Base-by-base conservation (phyloP, 2,888 invertebrate species). In the Melanostoma scalare region DNA sequence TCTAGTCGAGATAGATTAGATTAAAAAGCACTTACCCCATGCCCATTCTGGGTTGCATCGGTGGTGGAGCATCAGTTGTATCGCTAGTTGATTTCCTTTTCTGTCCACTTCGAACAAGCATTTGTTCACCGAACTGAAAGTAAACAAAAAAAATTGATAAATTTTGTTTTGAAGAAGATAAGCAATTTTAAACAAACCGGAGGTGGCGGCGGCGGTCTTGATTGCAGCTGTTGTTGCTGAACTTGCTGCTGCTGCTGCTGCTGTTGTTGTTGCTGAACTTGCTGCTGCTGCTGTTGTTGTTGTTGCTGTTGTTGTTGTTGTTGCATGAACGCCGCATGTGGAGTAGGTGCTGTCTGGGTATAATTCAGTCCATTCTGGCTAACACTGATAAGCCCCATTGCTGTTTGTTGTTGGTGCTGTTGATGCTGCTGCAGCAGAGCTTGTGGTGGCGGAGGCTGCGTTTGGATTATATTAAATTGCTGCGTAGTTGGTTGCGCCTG, bases 391-490 rank as follows among this genome's bases (percentile, higher is more conserved):
- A 84, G 44, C 1, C 82, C 79, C 79, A 84, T 79, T n/a, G n/a
- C n/a, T n/a, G n/a, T n/a, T 50, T 71, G 71, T 1, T 71, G 65
- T 8, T 65, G 65, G 38, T 61, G 80, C 4, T 71, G 77, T 44
- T 63, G 78, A 5, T 65, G 63, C 20, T 79, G 84, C 36, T 75
- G 80, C 9, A 85, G n/a, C 6, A 80, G 10, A 0, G 74, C 20
- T 50, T 76, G 85, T 3, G 85, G 40, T 8, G 80, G 72, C 30
- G 85, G 85, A 6, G 75, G 80, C 31, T 85, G 85, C 3, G 79
- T 72, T 68, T 80, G 85, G 40, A 80, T 80, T 8, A 85, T 80
- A 44, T 85, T 85, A 30, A 80, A 85, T 10, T 85, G 85, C 63
- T 85, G 85, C 3, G 80, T 52, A 6, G 61, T 38, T 2, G 80